phyloP scores from a whole-genome alignment of 2,113 vertebrate species.

The Corythoichthys intestinalis region DNA sequence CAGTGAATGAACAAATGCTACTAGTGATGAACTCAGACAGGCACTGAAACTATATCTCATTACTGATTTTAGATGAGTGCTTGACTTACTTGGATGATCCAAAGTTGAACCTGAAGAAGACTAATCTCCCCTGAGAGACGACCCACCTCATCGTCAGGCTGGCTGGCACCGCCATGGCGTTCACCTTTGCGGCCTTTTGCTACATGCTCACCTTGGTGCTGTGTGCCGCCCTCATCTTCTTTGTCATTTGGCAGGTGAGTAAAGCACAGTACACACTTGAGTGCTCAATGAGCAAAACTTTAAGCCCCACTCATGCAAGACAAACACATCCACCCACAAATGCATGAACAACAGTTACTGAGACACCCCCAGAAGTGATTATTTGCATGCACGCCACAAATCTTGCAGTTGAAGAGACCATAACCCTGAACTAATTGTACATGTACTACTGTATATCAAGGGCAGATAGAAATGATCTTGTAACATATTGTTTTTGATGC shows the following conservation, averaged over 20 bases:
- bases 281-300: background rate
- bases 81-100: conserved; percentile 33
- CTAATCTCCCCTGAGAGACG: conserved; percentile 6
- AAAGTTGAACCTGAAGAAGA: conserved; percentile 10
- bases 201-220: conserved; percentile 97
- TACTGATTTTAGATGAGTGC: conserved; percentile 40
- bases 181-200: conserved; percentile 97
- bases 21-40: no score
- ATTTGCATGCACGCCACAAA: background rate
- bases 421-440: no score
- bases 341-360: conserved; percentile 20
- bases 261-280: conserved; percentile 1
- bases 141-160: conserved; percentile 52
- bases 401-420: no score
- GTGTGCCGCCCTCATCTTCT: conserved; percentile 94
- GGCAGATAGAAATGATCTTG: no score
- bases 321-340: conserved; percentile 48
- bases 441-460: no score
- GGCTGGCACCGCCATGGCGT: conserved; percentile 82
- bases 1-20: no score
- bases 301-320: conserved; percentile 44
- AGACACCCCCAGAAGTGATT: conserved; percentile 18
- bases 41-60: conserved; percentile 16
- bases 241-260: conserved; percentile 98
- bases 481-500: no score